phyloP scores from a whole-genome alignment of 1,140 invertebrate species.

The Drosophila seguyi region DNA sequence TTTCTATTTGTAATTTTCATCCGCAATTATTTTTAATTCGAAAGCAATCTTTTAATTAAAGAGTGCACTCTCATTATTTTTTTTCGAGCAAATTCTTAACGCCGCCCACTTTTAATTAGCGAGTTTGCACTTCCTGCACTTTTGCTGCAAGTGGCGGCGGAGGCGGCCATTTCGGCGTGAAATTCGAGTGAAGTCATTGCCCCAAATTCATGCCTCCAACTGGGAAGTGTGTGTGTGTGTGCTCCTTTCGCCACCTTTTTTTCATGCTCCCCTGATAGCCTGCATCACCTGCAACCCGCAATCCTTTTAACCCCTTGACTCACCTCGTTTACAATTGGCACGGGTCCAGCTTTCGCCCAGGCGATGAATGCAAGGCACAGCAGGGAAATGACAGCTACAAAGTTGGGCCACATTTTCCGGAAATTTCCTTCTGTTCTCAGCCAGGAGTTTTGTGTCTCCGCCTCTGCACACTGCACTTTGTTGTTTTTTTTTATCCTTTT shows the following conservation, averaged over 20 bases:
- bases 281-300: constrained; percentile 3
- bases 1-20: constrained; percentile 9
- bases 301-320: constrained; percentile 37
- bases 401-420: constrained; percentile 74
- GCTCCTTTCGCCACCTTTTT: constrained; percentile 20
- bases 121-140: constrained; percentile 25
- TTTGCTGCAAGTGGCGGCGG: constrained; percentile 9
- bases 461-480: constrained; percentile 18
- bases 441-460: neutral
- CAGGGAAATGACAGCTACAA: constrained; percentile 66
- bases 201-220: constrained; percentile 52
- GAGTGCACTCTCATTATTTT: constrained; percentile 39
- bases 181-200: constrained; percentile 51
- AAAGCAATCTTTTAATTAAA: constrained; percentile 63
- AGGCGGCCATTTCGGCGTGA: constrained; percentile 28
- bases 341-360: constrained; percentile 76
- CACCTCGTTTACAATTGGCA: constrained; percentile 85
- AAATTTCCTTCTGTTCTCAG: constrained; percentile 13
- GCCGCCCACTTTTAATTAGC: constrained; percentile 52
- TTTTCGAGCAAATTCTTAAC: constrained; percentile 2
- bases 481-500: neutral
- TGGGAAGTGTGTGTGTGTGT: constrained; percentile 13
- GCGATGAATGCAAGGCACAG: constrained; percentile 68
- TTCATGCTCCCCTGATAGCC: neutral
- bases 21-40: constrained; percentile 37